Base-by-base conservation (phyloP, 37 sponge, comb jelly and placozoan genomes). In the Cliona cf. orientalis region DNA sequence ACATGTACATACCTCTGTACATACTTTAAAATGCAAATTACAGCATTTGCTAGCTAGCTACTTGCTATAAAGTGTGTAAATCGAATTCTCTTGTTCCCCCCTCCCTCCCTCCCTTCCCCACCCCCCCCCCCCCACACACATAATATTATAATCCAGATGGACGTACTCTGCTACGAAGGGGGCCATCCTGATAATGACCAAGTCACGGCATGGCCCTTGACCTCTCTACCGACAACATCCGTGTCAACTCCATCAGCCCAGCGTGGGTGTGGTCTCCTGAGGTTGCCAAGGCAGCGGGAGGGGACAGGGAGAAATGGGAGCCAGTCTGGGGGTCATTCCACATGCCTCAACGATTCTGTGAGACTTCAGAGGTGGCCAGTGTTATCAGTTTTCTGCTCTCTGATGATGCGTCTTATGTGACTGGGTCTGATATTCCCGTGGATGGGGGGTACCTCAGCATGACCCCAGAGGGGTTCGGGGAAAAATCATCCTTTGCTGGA, bases 261-360 rank as follows among this genome's bases (percentile, higher is more conserved):
- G 86, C 89, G 0, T 95, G 95, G 95, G 85, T 90, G 56, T 95
- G 95, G 95, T 49, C 85, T 33, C 95, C 95, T 31, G 95, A 95
- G 58, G 95, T 95, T 17, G 32, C 78, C 58, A 95, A 91, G 61
- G 95, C 95, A 41, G 95, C 95, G 19, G 83, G 63, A 33, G 90
- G 90, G 21, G 90, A 81, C 34, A 41, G 95, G 41, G 89, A 63
- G 42, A 91, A 91, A 71, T 95, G 90, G 89, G 95, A 91, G 58
- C 85, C 86, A 0, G 53, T 88, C 6, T 95, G 95, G 95, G 95
- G 95, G 4, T 82, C 78, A 2, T 88, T 81, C 66, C 95, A 95
- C 65, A 95, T 95, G 95, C 69, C 73, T 22, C 65, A 86, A 9
- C 66, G 91, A 32, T 53, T 95, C 9, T 56, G 72, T 5, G 92